These are phyloP conservation scores for Tautogolabrus adspersus DNA, from an alignment of 2,113 vertebrate genomes.

Conservation along the genomic window DNA sequence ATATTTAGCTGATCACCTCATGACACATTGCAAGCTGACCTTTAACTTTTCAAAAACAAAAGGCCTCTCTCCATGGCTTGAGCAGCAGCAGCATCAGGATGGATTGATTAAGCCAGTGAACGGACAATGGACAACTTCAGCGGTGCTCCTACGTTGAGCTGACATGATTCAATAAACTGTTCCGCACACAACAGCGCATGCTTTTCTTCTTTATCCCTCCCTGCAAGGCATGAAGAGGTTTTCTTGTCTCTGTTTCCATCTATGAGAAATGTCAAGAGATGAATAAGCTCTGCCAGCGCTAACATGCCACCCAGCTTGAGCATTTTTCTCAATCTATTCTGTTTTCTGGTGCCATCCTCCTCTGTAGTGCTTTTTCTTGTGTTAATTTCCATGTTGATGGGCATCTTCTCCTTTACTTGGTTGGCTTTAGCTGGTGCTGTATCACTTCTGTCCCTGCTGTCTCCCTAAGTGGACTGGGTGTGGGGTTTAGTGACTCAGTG, in stretches of 20 bases:
- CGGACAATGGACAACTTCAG: constrained; percentile 35
- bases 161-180: constrained; percentile 63
- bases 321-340: constrained; percentile 1
- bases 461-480: constrained; percentile 58
- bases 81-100: not conserved
- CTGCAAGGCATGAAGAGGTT: not conserved
- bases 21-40: constrained; percentile 41
- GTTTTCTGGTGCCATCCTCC: constrained; percentile 9
- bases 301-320: constrained; percentile 6
- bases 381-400: not conserved
- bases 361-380: not conserved
- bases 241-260: constrained; percentile 39
- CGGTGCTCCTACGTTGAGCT: constrained; percentile 45
- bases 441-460: constrained; percentile 33
- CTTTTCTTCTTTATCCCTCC: constrained; percentile 22
- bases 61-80: constrained; percentile 9
- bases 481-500: constrained; percentile 70
- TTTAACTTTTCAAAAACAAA: constrained; percentile 50
- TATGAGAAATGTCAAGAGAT: constrained; percentile 61
- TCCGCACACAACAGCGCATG: not conserved
- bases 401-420: constrained; percentile 9
- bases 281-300: constrained; percentile 13
- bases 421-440: constrained; percentile 27
- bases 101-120: constrained; percentile 39
- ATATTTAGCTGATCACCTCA: constrained; percentile 13